These are phyloP conservation scores for Eutolmus rufibarbis DNA, from an alignment of 2,888 invertebrate species.

Conservation along the genomic window DNA sequence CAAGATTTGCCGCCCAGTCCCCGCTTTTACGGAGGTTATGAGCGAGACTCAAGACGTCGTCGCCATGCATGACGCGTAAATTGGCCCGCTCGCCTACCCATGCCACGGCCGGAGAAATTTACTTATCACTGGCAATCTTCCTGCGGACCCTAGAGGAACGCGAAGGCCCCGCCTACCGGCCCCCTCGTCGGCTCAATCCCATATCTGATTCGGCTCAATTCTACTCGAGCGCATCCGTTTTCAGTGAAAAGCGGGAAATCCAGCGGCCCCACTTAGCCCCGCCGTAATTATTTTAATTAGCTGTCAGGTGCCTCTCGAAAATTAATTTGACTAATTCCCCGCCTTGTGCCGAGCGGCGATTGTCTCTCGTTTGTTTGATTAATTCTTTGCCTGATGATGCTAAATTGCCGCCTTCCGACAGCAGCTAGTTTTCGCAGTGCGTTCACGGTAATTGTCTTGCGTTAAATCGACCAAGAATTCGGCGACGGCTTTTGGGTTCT, in stretches of 20 bases:
- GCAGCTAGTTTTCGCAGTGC: neutral
- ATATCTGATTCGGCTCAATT: neutral
- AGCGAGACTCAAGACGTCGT: neutral
- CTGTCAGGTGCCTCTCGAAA: constrained; percentile 8
- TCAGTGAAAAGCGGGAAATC: constrained; percentile 5
- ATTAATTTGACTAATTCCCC: constrained; percentile 17
- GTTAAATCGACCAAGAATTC: neutral
- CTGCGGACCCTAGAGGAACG: neutral
- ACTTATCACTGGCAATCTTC: constrained; percentile 11
- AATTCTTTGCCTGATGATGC: neutral
- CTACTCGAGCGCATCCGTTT: neutral
- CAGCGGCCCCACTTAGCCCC: neutral
- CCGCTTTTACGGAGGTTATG: neutral
- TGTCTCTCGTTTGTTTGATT: constrained; percentile 4
- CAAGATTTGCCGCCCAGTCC: neutral
- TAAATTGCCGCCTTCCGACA: neutral
- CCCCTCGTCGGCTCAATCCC: neutral
- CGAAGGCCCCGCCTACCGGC: neutral
- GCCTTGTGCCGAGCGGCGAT: neutral
- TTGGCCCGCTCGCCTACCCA: neutral
- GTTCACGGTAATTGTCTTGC: neutral
- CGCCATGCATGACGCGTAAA: constrained; percentile 5
- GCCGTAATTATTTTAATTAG: constrained; percentile 28
- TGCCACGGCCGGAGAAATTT: neutral
- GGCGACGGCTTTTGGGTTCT: neutral